Conservation (phyloP, 2,888 invertebrate species). For the Hypena proboscidalis region DNA sequence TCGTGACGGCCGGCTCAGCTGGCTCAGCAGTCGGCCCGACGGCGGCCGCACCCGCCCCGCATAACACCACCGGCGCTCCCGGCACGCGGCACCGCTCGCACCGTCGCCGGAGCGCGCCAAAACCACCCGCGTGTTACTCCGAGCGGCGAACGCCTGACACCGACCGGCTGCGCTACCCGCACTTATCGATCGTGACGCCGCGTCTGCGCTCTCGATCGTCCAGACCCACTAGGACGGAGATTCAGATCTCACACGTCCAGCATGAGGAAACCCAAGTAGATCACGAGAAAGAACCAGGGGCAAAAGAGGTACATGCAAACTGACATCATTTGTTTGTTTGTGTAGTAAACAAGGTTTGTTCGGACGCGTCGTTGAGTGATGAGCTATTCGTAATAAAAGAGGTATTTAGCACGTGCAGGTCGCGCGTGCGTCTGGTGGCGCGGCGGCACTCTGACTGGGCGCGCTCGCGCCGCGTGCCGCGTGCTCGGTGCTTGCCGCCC, state of each 20-base stretch:
- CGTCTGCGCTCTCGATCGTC: conserved; percentile 69
- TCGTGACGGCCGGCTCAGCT: conserved; percentile 72
- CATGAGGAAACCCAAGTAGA: conserved; percentile 88
- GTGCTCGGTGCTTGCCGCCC: conserved; percentile 76
- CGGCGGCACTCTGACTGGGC: conserved; percentile 85
- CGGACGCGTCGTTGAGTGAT: conserved; percentile 67
- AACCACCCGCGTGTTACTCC: conserved; percentile 67
- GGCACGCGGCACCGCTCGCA: conserved; percentile 73
- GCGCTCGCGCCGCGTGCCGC: conserved; percentile 81
- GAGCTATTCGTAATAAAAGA: conserved; percentile 54
- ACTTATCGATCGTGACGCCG: conserved; percentile 71
- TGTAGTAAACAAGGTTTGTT: conserved; percentile 46
- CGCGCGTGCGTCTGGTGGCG: conserved; percentile 82
- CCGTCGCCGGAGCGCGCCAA: conserved; percentile 68
- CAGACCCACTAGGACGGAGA: conserved; percentile 49
- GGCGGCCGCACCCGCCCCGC: conserved; percentile 66
- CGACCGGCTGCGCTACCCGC: conserved; percentile 50
- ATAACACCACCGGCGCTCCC: conserved; percentile 77
- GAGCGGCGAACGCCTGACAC: conserved; percentile 60
- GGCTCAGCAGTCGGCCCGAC: conserved; percentile 59
- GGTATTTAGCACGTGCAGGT: conserved; percentile 69
- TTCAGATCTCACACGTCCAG: conserved; percentile 83
- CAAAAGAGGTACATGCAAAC: conserved; percentile 88
- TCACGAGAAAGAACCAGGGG: conserved; percentile 88
- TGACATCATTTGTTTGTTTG: conserved; percentile 70